Base-by-base conservation (phyloP, 1,140 invertebrate genomes). In the Platorchestia sp. region DNA sequence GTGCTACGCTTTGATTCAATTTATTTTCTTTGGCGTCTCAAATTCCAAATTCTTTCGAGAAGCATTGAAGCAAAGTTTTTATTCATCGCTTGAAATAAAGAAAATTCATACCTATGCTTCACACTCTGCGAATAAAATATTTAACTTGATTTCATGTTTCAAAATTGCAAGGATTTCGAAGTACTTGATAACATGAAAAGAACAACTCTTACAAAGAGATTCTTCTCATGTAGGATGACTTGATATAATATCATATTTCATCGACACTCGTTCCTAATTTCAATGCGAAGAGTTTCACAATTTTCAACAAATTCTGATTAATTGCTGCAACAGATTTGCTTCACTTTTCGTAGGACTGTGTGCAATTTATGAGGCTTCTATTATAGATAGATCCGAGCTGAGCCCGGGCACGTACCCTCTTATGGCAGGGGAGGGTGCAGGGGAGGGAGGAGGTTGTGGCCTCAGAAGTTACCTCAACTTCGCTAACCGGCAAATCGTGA, bases 401-500 rank as follows among this genome's bases (percentile, higher is more conserved):
- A 36, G 27, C 7, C 59, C 36, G 59, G 59, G 59, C 59, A 75
- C 59, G 59, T 75, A 75, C 59, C 59, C 59, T 75, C 59, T 75
- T 10, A 75, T 75, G 59, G 36, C 36, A 19, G 19, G 47, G 36
- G 59, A 36, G 59, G 59, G 59, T 5, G 87, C 10, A 14, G 87
- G 87, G 36, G 41, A 42, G n/a, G 0, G 87, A 22, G 14, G 36
- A 14, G 41, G 87, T 36, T 89, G 87, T 27, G 41, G 41, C 87
- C n/a, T 14, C 87, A 42, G 87, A 89, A 89, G 87, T 89, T 89
- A 41, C 41, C n/a, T 41, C 87, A 89, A 89, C n/a, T 44, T 89
- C 43, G n/a, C 87, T 89, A 89, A 89, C 87, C 27, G 87, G 87
- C n/a, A 89, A 89, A 89, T 89, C 87, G 87, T 89, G 87, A 41